phyloP scores from a whole-genome alignment of 2,797 vertebrate genomes.

The Spondyliosoma cantharus region DNA sequence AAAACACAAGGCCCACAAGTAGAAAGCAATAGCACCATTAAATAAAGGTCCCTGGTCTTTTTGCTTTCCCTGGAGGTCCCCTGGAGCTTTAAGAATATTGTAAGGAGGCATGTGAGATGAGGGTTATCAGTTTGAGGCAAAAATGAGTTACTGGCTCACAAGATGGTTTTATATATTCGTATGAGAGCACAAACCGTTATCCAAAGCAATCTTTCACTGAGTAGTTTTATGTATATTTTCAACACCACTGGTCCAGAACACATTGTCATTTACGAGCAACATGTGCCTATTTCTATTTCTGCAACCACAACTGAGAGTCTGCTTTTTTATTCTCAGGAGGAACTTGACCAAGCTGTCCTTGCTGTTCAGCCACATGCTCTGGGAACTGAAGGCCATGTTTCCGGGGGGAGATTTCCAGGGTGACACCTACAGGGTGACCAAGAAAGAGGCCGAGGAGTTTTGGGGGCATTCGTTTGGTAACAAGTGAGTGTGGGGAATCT shows the following conservation, averaged over 20 bases:
- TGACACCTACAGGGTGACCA: slow-evolving; percentile 82
- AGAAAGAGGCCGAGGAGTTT: slow-evolving; percentile 84
- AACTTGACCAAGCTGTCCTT: slow-evolving; percentile 89
- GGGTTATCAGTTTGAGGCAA: neutral
- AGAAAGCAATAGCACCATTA: neutral
- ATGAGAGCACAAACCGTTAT: neutral
- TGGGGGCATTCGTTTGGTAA: slow-evolving; percentile 85
- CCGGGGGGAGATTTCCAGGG: slow-evolving; percentile 85
- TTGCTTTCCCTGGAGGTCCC: too few species aligned
- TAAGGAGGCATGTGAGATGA: neutral
- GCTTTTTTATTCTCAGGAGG: slow-evolving; percentile 78
- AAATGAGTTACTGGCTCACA: neutral
- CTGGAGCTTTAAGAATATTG: neutral
- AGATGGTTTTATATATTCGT: neutral
- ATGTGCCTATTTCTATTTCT: slow-evolving; percentile 10
- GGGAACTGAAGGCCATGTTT: slow-evolving; percentile 87
- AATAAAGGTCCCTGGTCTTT: neutral
- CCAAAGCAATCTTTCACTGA: neutral
- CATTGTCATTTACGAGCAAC: neutral
- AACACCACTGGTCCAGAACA: neutral
- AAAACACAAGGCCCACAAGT: neutral
- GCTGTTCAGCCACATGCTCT: slow-evolving; percentile 92
- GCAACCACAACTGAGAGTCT: slow-evolving; percentile 28
- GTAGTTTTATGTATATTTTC: neutral
- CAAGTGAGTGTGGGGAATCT: slow-evolving; percentile 77